Base-by-base conservation (phyloP, 1,140 invertebrate species). In the Cephus cinctus region DNA sequence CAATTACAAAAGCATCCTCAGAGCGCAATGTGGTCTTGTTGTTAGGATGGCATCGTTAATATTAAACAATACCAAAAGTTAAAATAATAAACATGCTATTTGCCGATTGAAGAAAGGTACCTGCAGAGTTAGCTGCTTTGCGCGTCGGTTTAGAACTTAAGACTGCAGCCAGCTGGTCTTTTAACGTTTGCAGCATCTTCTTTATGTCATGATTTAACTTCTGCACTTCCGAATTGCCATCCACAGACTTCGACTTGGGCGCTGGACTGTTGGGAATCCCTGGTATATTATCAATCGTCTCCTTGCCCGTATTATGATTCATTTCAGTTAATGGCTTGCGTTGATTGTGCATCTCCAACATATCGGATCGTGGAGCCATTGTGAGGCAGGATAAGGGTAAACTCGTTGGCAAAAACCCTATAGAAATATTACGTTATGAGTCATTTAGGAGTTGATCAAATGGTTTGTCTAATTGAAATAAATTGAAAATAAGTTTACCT, bases 361-460 rank as follows among this genome's bases (percentile, higher is more conserved):
- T 81, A 61, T 91, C 89, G 22, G 91, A 86, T 46, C 94, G 80
- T 2, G 96, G 96, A 4, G 92, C 90, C 78, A 92, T 95, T 4
- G 92, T 94, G 41, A 98, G 78, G 70, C 93, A 95, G 42, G 94
- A 96, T 1, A 85, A 78, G 6, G 95, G 95, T 47, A 98, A 78
- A 45, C 86, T 82, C 19, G 79, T 73, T 0, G 95, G 95, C 67
- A 94, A 79, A 63, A 87, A 94, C 45, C 90, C 90, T 83, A 86
- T 51, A 47, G 50, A 50, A 35, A 30, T 15, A 50, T 18, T 5
- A 48, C 1, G 36, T 25, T n/a, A 27, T 27, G 25, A 27, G 25
- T 6, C 25, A 8, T 8, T 27, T n/a, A n/a, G 31, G 5, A 16
- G n/a, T 30, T 23, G 4, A 4, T n/a, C 2, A 39, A 20, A 9